A percentile compares a stretch with the other conserved stretches of the same genome.
phyloP scores from a whole-genome alignment of 1,140 invertebrate species.

The Cyrtorhinus lividipennis region DNA sequence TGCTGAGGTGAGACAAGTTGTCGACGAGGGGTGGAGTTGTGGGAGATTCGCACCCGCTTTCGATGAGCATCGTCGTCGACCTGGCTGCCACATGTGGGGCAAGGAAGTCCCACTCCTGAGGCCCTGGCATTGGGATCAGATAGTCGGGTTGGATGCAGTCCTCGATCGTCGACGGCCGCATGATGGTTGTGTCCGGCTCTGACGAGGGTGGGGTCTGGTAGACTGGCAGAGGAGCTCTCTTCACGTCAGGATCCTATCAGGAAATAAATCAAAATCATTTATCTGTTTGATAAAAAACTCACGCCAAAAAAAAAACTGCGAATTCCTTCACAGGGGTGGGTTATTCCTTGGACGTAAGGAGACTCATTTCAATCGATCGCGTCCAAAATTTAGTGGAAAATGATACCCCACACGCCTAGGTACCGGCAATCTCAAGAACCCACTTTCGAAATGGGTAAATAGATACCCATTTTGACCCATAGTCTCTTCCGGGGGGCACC shows the following conservation, averaged over 20 bases:
- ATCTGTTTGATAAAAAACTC: too few species aligned
- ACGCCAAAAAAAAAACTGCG: too few species aligned
- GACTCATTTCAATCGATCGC: too few species aligned
- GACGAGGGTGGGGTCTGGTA: slow-evolving; percentile 42
- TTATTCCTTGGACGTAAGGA: too few species aligned
- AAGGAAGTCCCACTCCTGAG: slow-evolving; percentile 7
- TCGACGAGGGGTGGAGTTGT: slow-evolving; percentile 9
- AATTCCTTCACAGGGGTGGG: too few species aligned
- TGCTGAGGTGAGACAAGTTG: neutral
- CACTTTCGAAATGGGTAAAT: too few species aligned
- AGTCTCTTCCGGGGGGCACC: too few species aligned
- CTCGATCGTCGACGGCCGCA: slow-evolving; percentile 35
- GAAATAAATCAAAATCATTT: too few species aligned
- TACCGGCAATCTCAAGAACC: too few species aligned
- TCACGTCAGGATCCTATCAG: slow-evolving; percentile 45
- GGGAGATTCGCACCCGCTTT: slow-evolving; percentile 13
- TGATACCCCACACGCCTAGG: too few species aligned
- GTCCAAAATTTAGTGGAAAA: too few species aligned
- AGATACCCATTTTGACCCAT: too few species aligned
- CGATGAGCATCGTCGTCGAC: slow-evolving; percentile 28
- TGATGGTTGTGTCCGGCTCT: slow-evolving; percentile 44
- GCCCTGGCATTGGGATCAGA: slow-evolving; percentile 31
- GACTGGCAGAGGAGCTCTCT: slow-evolving; percentile 43
- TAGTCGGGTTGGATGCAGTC: slow-evolving; percentile 25
- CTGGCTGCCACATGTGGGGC: slow-evolving; percentile 27